Conservation (phyloP, 2,113 vertebrate species). For the Gobio gobio region DNA sequence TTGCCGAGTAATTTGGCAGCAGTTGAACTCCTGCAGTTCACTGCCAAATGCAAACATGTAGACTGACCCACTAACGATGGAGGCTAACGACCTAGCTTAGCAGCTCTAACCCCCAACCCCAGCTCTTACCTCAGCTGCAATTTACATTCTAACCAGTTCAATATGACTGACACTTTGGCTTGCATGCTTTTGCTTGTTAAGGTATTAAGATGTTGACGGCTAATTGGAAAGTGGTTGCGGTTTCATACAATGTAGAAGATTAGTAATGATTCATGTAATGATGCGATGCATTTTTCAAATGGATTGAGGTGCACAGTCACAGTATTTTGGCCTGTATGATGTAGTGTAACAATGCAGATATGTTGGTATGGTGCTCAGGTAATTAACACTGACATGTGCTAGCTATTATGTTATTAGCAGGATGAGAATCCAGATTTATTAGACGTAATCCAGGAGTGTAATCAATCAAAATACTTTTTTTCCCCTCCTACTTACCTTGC, state of each 20-base stretch:
- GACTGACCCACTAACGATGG: slow-evolving; percentile 56
- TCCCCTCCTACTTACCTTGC: not conserved
- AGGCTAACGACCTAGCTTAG: slow-evolving; percentile 52
- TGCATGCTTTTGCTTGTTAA: slow-evolving; percentile 65
- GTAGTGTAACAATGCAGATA: slow-evolving; percentile 2
- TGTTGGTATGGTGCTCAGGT: not conserved
- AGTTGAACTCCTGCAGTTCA: slow-evolving; percentile 64
- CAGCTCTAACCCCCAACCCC: slow-evolving; percentile 55
- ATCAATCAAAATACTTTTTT: not conserved
- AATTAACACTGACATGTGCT: slow-evolving; percentile 1
- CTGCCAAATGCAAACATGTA: slow-evolving; percentile 62
- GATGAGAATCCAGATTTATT: not conserved
- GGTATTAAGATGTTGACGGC: slow-evolving; percentile 58
- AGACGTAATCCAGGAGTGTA: not conserved
- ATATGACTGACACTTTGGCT: slow-evolving; percentile 62
- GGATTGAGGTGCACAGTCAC: slow-evolving; percentile 14
- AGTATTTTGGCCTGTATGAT: not conserved
- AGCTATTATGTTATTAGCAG: slow-evolving; percentile 11
- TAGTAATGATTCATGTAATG: not conserved
- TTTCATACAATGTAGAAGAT: slow-evolving; percentile 10
- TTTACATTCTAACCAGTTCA: slow-evolving; percentile 69
- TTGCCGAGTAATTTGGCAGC: slow-evolving; percentile 61
- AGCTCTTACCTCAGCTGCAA: slow-evolving; percentile 68
- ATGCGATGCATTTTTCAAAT: slow-evolving; percentile 3
- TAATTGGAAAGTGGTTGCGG: not conserved